These are phyloP conservation scores for Carassius carassius DNA, from an alignment of 2,113 vertebrate species.

Conservation along the genomic window DNA sequence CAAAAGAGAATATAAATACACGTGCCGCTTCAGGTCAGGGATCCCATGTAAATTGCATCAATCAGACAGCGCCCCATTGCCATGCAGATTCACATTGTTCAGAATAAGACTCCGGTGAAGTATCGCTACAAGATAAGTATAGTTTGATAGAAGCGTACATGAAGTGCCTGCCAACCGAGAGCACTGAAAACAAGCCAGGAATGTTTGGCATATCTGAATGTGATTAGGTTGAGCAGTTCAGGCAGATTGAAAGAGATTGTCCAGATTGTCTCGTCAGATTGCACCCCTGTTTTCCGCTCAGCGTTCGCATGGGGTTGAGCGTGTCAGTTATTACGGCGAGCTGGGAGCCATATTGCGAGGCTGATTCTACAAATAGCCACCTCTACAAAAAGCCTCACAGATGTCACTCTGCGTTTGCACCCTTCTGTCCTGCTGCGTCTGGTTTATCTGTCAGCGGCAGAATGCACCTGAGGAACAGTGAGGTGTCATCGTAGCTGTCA, in stretches of 20 bases:
- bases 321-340: conserved; percentile 25
- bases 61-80: conserved; percentile 56
- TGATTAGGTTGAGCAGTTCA: conserved; percentile 7
- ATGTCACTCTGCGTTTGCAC: conserved; percentile 55
- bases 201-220: conserved; percentile 15
- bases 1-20: conserved; percentile 55
- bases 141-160: conserved; percentile 43
- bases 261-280: conserved; percentile 40
- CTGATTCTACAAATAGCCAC: conserved; percentile 39
- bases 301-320: conserved; percentile 18
- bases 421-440: conserved; percentile 47
- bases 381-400: conserved; percentile 43
- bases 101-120: conserved; percentile 45
- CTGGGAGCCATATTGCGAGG: conserved; percentile 30
- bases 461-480: conserved; percentile 51
- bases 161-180: conserved; percentile 17
- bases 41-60: conserved; percentile 58
- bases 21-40: conserved; percentile 26
- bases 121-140: conserved; percentile 52
- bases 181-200: not conserved
- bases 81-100: conserved; percentile 52
- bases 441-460: conserved; percentile 58
- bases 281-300: conserved; percentile 1
- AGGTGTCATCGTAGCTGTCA: conserved; percentile 66
- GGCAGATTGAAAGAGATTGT: conserved; percentile 31